Percentiles rank a stretch among this genome's conserved stretches.
phyloP scores from a whole-genome alignment of 2,113 vertebrate genomes.

The Ailuropoda melanoleuca region DNA sequence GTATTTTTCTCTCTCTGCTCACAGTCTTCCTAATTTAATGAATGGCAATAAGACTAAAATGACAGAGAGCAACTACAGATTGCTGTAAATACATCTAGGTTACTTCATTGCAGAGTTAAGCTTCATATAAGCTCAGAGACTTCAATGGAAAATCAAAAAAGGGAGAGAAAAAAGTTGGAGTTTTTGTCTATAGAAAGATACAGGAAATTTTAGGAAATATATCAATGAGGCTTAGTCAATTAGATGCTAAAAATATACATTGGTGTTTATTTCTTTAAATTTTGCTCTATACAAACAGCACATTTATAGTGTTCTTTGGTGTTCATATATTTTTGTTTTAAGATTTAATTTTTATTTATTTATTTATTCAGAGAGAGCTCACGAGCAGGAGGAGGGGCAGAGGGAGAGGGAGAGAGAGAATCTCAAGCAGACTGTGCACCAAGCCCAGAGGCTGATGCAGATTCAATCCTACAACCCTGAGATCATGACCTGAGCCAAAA shows the following conservation, averaged over 20 bases:
- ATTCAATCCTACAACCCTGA: not conserved
- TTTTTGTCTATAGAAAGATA: not conserved
- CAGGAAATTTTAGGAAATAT: not conserved
- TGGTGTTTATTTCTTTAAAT: conserved; percentile 16
- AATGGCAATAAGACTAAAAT: not conserved
- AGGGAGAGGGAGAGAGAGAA: not conserved
- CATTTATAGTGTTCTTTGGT: not conserved
- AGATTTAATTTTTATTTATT: not conserved
- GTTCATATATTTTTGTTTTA: not conserved
- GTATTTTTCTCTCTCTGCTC: not conserved
- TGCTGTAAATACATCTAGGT: not conserved
- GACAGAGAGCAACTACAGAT: not conserved
- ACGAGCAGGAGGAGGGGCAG: not conserved
- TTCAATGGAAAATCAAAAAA: not conserved
- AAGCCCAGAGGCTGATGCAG: not conserved
- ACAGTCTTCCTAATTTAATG: not conserved
- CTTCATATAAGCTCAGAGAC: not conserved
- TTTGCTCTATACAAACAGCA: not conserved
- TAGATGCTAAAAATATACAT: not conserved
- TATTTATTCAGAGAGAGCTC: not conserved
- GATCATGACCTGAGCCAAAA: not conserved
- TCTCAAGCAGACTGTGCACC: not conserved
- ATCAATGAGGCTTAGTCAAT: not conserved
- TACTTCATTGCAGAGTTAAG: not conserved
- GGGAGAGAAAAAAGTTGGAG: not conserved